phyloP scores from a whole-genome alignment of 1,140 invertebrate species.

The Colletes gigas region DNA sequence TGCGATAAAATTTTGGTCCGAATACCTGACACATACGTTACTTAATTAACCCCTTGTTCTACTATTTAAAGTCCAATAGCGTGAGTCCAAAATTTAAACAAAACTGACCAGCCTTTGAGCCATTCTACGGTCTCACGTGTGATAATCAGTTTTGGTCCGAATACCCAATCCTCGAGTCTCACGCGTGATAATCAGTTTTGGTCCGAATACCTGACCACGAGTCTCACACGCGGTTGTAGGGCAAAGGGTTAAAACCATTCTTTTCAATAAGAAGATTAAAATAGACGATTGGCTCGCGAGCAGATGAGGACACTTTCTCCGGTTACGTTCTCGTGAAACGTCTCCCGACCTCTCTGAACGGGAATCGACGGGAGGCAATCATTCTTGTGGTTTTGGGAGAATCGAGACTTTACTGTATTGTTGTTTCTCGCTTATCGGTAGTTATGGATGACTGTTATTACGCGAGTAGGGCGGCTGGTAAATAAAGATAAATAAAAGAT shows the following conservation, averaged over 20 bases:
- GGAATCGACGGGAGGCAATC: constrained; percentile 31
- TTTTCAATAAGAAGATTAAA: constrained; percentile 11
- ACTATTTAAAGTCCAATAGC: too few relatives aligned
- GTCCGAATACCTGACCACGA: too few relatives aligned
- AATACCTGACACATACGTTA: too few relatives aligned
- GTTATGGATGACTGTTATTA: neutral
- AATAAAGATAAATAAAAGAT: constrained; percentile 55
- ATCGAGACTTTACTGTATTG: neutral
- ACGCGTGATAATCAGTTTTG: too few relatives aligned
- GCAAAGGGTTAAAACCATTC: neutral
- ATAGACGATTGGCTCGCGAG: neutral
- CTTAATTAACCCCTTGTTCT: too few relatives aligned
- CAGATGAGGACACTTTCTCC: constrained; percentile 46
- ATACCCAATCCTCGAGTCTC: too few relatives aligned
- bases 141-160: too few relatives aligned
- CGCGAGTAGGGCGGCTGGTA: neutral
- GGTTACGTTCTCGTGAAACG: constrained; percentile 16
- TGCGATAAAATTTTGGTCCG: too few relatives aligned
- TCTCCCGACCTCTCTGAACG: constrained; percentile 17
- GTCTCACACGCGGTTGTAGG: too few relatives aligned
- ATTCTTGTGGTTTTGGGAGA: constrained; percentile 43
- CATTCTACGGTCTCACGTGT: too few relatives aligned
- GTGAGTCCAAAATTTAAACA: too few relatives aligned
- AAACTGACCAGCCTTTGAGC: too few relatives aligned
- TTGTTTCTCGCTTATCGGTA: neutral